phyloP scores from a whole-genome alignment of 2,113 vertebrate species.

The Cinclus cinclus region DNA sequence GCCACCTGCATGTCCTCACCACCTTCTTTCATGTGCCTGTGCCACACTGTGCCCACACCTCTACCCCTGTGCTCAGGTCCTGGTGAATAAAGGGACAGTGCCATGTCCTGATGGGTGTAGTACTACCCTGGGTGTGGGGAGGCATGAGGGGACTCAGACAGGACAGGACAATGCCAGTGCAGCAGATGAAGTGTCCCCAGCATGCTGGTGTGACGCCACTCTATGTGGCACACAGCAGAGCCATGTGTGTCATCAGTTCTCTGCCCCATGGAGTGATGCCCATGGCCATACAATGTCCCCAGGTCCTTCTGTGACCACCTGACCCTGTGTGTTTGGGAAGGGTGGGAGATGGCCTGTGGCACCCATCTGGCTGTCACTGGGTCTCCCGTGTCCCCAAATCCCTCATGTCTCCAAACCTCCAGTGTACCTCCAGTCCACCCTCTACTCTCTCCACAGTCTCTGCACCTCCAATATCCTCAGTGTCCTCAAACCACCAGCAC shows the following conservation, averaged over 20 bases:
- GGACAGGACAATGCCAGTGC: background rate
- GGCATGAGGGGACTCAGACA: background rate
- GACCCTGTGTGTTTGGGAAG: accelerated
- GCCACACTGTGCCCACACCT: background rate
- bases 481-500: background rate
- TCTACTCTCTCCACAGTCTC: background rate
- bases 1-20: background rate
- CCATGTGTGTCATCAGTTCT: background rate
- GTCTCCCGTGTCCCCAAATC: background rate
- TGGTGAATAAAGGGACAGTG: background rate
- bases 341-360: background rate
- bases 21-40: no score
- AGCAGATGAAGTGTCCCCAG: background rate
- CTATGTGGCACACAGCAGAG: background rate
- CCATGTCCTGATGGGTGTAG: background rate
- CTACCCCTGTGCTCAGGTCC: background rate
- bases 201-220: background rate
- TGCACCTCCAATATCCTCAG: background rate
- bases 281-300: accelerated
- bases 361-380: background rate
- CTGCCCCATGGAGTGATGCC: background rate
- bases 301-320: background rate
- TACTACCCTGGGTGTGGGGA: background rate
- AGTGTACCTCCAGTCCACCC: background rate
- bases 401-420: background rate